Evolutionary conservation across 64 coral and sea anemone species (phyloP), one percentile per base, ranked within the genome.

Genomic region (Anthopleura sola): DNA sequence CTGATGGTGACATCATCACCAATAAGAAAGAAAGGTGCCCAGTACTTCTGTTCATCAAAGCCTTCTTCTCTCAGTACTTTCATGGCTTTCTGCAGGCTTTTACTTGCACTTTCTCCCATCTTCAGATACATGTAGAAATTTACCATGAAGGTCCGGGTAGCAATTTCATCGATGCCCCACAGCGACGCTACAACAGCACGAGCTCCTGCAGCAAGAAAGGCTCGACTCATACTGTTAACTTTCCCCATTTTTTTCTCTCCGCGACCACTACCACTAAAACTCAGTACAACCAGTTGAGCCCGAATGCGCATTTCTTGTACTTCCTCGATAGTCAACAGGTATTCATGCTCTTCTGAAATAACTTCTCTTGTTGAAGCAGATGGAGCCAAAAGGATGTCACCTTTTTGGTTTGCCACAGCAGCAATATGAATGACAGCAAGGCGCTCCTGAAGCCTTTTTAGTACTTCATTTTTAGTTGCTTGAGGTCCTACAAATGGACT

Each of bases 21-120:
- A 75, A 89, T 89, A 19, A 89, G 87, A 58, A 89, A 58, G 64
- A 89, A 89, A 20, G 87, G 87, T 48, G 79, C 78, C 87, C 79
- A 89, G 60, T 71, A 36, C 32, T 13, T 32, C 3, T 23, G 79
- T 15, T 33, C 38, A 34, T 17, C 4, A 19, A 69, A 82, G 48
- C 50, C 23, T 31, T 82, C 40, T 26, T 62, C 49, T 32, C 19
- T 32, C 49, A 89, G 6, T 36, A 40, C 79, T 36, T 60, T 36
- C 68, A 81, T 88, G 38, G 87, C 79, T 47, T 83, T 54, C 13
- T 83, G 50, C 34, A 89, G 58, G 64, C 78, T 81, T 68, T 83
- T 81, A 82, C 87, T 82, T 82, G 87, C 40, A n/a, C 36, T 89
- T 53, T 83, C 49, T 9, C 87, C 58, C 4, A 71, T 37, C 62